Conservation (phyloP, 2,888 invertebrate genomes). For the Sepioteuthis lessoniana region DNA sequence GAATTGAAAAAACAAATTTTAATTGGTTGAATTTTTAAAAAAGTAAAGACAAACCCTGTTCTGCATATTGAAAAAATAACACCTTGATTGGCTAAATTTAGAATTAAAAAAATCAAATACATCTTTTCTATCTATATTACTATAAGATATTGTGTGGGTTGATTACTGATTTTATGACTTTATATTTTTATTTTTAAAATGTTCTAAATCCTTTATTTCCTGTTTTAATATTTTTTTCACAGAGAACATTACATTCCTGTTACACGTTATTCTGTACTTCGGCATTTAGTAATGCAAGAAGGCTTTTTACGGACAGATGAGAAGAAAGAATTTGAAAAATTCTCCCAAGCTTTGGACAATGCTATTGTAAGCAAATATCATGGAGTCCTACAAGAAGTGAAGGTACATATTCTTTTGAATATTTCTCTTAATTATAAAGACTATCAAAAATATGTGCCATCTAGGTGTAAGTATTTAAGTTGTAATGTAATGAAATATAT, state of each 20-base stretch:
- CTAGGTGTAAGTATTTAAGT: too few species aligned
- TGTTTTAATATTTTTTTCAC: constrained; percentile 50
- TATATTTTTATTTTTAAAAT: background rate
- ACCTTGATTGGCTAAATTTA: background rate
- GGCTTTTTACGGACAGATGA: constrained; percentile 64
- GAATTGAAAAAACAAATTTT: background rate
- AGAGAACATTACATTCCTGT: constrained; percentile 73
- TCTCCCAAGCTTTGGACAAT: constrained; percentile 70
- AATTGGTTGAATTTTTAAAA: background rate
- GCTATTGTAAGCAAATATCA: constrained; percentile 72
- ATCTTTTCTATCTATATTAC: background rate
- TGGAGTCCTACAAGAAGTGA: constrained; percentile 71
- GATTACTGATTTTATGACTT: background rate
- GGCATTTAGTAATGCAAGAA: constrained; percentile 68
- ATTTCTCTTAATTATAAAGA: too few species aligned
- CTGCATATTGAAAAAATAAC: too few species aligned
- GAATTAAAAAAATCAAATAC: background rate
- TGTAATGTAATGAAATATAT: too few species aligned
- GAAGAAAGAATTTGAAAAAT: constrained; percentile 67
- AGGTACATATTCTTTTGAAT: constrained; percentile 61
- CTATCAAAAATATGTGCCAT: too few species aligned
- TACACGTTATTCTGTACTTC: constrained; percentile 69
- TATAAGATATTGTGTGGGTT: background rate
- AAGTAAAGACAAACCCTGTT: too few species aligned
- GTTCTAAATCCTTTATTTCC: background rate